Evolutionary conservation across 2,113 vertebrate species (phyloP).

Genomic region (Salvelinus fontinalis): DNA sequence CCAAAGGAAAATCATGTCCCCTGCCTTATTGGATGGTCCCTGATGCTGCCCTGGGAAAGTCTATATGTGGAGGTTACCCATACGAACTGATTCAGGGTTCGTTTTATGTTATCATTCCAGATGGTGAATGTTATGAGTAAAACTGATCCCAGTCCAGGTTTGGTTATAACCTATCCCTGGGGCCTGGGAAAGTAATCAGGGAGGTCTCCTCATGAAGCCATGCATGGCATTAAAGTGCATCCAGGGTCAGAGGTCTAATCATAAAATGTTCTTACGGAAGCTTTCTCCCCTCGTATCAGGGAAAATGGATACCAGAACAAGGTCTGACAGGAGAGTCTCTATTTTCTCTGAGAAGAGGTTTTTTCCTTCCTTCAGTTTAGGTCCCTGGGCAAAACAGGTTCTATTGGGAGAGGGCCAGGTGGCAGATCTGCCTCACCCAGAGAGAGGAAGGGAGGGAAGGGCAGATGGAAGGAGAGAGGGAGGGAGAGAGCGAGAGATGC

Average conservation of each 20-base stretch:
- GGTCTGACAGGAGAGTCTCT: conserved; percentile 42
- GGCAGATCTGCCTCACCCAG: not conserved
- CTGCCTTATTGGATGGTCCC: conserved; percentile 13
- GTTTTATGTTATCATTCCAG: not conserved
- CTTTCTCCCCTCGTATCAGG: not conserved
- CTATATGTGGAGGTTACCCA: not conserved
- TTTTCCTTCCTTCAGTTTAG: conserved; percentile 22
- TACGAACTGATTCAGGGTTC: conserved; percentile 22
- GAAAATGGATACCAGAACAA: conserved; percentile 27
- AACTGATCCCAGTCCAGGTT: conserved; percentile 36
- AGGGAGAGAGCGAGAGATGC: conserved; percentile 9
- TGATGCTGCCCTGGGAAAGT: conserved; percentile 48
- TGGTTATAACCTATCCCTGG: not conserved
- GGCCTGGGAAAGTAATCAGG: conserved; percentile 56
- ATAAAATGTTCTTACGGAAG: conserved; percentile 40
- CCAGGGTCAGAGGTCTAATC: conserved; percentile 45
- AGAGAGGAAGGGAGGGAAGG: not conserved
- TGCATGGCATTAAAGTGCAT: conserved; percentile 41
- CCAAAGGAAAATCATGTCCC: too few relatives aligned
- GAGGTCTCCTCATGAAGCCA: conserved; percentile 32
- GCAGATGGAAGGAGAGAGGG: not conserved
- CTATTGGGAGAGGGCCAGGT: not conserved
- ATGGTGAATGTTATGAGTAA: not conserved
- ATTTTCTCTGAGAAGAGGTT: not conserved
- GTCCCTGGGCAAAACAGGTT: not conserved